A percentile compares a stretch with the other conserved stretches of the same genome.
Evolutionary conservation across 2,797 vertebrate genomes (phyloP).

Genomic region (Eleutherodactylus coqui): DNA sequence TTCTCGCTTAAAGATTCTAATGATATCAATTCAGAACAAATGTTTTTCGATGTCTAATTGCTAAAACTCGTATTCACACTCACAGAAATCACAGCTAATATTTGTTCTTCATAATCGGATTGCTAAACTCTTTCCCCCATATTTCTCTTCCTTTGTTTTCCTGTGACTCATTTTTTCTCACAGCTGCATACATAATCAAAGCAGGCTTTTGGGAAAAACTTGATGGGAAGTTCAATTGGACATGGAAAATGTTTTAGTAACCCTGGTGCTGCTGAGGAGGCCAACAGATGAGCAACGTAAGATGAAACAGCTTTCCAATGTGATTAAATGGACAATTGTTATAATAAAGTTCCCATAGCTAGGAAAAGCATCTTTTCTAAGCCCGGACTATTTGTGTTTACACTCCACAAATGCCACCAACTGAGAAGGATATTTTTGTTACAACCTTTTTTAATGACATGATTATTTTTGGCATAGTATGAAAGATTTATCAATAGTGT

Average conservation of each 20-base stretch:
- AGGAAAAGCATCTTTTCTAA: slow-evolving; percentile 1
- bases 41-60: neutral
- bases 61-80: neutral
- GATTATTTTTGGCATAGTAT: neutral
- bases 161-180: slow-evolving; percentile 48
- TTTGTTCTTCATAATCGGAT: slow-evolving; percentile 20
- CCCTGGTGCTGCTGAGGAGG: slow-evolving; percentile 34
- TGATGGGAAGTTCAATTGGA: slow-evolving; percentile 39
- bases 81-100: neutral
- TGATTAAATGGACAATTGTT: slow-evolving; percentile 43
- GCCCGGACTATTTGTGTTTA: neutral
- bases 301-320: slow-evolving; percentile 24
- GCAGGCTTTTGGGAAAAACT: slow-evolving; percentile 30
- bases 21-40: neutral
- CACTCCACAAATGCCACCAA: neutral
- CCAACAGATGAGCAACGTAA: slow-evolving; percentile 19
- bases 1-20: neutral
- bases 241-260: slow-evolving; percentile 54
- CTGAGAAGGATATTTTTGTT: neutral
- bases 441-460: neutral
- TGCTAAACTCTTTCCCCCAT: slow-evolving; percentile 24
- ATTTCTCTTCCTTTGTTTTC: slow-evolving; percentile 43
- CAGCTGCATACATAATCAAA: slow-evolving; percentile 54
- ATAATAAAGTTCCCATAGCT: slow-evolving; percentile 17
- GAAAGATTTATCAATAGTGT: neutral